These are phyloP conservation scores for Drosophila borealis DNA, from an alignment of 2,888 invertebrate genomes.

Conservation along the genomic window DNA sequence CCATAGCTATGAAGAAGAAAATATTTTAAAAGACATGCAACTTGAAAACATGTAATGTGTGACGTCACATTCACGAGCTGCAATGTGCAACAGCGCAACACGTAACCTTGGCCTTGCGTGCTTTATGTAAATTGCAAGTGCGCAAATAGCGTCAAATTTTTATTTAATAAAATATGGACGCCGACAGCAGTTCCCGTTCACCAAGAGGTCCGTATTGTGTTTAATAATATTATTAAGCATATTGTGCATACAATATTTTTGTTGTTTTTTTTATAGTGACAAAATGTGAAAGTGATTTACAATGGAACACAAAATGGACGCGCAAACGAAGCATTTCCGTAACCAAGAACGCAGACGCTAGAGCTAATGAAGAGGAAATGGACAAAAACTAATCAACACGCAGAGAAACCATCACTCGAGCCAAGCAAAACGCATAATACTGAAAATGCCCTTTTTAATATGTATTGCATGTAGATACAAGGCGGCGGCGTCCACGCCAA, in stretches of 20 bases:
- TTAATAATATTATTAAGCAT: background rate
- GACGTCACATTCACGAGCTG: conserved; percentile 26
- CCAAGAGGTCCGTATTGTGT: conserved; percentile 58
- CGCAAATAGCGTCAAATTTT: conserved; percentile 6
- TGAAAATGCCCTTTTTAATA: conserved; percentile 18
- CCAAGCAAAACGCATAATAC: background rate
- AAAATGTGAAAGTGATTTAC: conserved; percentile 53
- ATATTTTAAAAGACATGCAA: background rate
- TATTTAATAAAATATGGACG: conserved; percentile 50
- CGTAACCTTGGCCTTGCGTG: conserved; percentile 29
- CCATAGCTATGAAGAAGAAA: background rate
- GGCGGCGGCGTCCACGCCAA: conserved; percentile 26
- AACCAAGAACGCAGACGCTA: conserved; percentile 3
- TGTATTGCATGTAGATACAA: conserved; percentile 38
- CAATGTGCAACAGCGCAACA: background rate
- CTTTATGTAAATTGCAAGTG: conserved; percentile 13
- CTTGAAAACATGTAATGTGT: background rate
- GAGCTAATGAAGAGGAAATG: conserved; percentile 5
- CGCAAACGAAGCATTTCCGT: conserved; percentile 4
- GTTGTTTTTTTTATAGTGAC: conserved; percentile 74
- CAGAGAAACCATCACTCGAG: background rate
- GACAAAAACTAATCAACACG: background rate
- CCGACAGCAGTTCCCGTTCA: conserved; percentile 62
- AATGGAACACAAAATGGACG: conserved; percentile 22
- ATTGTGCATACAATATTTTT: conserved; percentile 58